Evolutionary conservation across 2,113 vertebrate genomes (phyloP).

Genomic region (Leptodactylus fuscus): DNA sequence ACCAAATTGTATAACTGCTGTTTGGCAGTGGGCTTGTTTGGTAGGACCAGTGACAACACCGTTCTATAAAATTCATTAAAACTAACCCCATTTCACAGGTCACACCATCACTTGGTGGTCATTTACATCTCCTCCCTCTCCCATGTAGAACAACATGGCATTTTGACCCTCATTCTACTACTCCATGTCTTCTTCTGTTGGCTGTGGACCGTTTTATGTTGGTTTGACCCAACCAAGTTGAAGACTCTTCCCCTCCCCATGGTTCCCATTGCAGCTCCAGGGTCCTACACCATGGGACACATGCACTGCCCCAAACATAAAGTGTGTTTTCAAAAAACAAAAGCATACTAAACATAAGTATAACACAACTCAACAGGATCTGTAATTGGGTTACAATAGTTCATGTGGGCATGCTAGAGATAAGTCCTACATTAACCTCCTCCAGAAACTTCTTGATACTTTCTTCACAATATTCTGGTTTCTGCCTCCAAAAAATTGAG

Average conservation of each 20-base stretch:
- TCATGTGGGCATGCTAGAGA: background rate
- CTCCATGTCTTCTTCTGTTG: background rate
- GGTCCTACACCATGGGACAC: background rate
- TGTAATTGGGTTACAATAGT: conserved; percentile 5
- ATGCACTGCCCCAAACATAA: background rate
- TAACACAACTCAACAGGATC: background rate
- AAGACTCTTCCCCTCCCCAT: background rate
- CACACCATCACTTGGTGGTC: background rate
- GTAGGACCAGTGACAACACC: too few relatives aligned
- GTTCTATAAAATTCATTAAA: too few relatives aligned
- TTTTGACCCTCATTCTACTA: background rate
- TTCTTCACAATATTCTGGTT: background rate
- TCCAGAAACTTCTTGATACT: background rate
- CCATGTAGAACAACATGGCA: background rate
- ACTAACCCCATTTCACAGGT: background rate
- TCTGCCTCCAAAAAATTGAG: background rate
- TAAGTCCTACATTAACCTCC: too few relatives aligned
- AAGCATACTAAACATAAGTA: background rate
- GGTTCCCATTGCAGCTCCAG: background rate
- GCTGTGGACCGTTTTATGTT: background rate
- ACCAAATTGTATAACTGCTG: too few relatives aligned
- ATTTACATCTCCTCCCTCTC: background rate
- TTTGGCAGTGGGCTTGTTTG: too few relatives aligned
- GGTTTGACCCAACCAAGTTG: background rate
- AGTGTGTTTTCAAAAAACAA: background rate